Conservation (phyloP, 2,113 vertebrate species). For the Paratilapia polleni region DNA sequence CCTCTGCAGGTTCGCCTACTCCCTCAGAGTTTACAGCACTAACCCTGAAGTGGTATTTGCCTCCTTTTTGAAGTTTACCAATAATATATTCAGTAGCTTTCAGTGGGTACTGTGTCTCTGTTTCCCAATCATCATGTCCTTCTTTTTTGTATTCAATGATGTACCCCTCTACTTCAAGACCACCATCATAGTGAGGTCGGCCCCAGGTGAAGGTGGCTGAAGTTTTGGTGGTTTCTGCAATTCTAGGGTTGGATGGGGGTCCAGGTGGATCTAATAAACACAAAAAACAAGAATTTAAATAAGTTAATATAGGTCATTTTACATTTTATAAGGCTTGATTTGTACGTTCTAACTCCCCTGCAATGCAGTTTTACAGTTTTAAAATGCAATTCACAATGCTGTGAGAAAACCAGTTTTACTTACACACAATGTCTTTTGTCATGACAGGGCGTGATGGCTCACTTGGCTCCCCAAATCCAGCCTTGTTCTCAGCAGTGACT, state of each 20-base stretch:
- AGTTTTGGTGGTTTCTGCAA: slow-evolving; percentile 95
- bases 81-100: slow-evolving; percentile 92
- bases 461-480: slow-evolving; percentile 95
- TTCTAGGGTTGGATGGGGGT: slow-evolving; percentile 93
- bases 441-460: slow-evolving; percentile 87
- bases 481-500: slow-evolving; percentile 97
- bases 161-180: slow-evolving; percentile 94
- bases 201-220: slow-evolving; percentile 93
- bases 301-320: neutral
- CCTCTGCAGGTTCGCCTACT: slow-evolving; percentile 89
- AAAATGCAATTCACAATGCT: neutral
- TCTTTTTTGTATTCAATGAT: slow-evolving; percentile 95
- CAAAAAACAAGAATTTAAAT: neutral
- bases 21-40: slow-evolving; percentile 93
- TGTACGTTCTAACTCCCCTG: neutral
- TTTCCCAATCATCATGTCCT: slow-evolving; percentile 93
- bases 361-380: neutral
- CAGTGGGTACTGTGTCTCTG: slow-evolving; percentile 88
- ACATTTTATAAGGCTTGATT: neutral
- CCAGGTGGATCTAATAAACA: slow-evolving; percentile 90
- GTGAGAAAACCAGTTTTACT: slow-evolving; percentile 69
- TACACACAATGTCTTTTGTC: slow-evolving; percentile 94
- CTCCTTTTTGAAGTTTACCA: slow-evolving; percentile 90
- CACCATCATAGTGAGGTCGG: slow-evolving; percentile 95
- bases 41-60: slow-evolving; percentile 95